These are phyloP conservation scores for Tetragonula clypearis DNA, from an alignment of 1,140 invertebrate genomes.

Conservation along the genomic window DNA sequence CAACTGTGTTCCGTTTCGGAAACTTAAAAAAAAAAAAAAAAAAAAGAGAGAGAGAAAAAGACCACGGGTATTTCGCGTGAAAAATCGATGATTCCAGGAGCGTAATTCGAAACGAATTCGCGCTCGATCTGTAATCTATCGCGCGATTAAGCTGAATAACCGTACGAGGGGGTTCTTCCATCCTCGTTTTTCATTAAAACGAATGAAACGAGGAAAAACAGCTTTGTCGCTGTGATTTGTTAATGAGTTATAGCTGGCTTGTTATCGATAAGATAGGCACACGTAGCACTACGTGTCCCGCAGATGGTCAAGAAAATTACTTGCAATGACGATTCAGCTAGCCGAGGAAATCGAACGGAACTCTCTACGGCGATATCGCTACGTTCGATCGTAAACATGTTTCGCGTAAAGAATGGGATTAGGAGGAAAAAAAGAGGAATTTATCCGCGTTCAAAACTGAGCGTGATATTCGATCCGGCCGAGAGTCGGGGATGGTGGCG, in stretches of 20 bases:
- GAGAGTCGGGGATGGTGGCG: slow-evolving; percentile 19
- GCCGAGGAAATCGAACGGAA: no score
- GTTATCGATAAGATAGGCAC: slow-evolving; percentile 1
- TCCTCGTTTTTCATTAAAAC: no score
- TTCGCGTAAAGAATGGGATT: neutral
- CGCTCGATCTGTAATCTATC: neutral
- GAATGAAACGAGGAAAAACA: no score
- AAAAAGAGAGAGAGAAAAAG: neutral
- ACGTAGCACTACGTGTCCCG: slow-evolving; percentile 11
- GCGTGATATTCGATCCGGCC: slow-evolving; percentile 9
- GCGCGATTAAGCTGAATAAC: neutral
- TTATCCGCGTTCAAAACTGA: neutral
- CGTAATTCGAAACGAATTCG: neutral
- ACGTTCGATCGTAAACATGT: neutral
- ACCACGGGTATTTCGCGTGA: neutral
- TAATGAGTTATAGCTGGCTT: neutral
- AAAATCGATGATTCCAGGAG: neutral
- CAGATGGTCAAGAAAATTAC: slow-evolving; percentile 38
- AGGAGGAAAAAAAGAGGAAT: neutral
- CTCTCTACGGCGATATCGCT: neutral
- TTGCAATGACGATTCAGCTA: neutral
- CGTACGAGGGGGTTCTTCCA: no score
- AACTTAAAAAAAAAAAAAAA: neutral
- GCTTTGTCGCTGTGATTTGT: neutral
- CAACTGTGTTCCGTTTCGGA: neutral